Conservation (phyloP, 2,888 invertebrate species). For the Loripinus fragilis region DNA sequence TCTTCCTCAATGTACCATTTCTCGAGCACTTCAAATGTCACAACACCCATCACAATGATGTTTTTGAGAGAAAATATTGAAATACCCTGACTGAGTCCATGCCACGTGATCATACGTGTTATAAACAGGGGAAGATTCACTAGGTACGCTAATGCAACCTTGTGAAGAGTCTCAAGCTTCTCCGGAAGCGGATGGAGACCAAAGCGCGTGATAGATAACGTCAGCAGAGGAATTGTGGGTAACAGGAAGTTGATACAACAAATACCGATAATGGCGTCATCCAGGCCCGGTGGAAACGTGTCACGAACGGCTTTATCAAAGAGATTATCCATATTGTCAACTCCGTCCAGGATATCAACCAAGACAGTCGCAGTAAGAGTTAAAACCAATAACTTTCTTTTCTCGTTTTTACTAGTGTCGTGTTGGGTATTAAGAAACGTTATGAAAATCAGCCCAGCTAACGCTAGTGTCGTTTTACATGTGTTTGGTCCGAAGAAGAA, state of each 20-base stretch:
- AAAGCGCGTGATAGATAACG: slow-evolving; percentile 84
- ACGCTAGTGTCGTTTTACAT: slow-evolving; percentile 80
- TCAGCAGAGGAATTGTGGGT: slow-evolving; percentile 85
- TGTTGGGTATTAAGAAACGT: slow-evolving; percentile 85
- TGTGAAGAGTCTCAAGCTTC: slow-evolving; percentile 81
- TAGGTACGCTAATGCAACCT: slow-evolving; percentile 84
- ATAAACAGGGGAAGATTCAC: slow-evolving; percentile 86
- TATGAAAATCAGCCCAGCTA: slow-evolving; percentile 85
- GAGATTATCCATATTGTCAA: slow-evolving; percentile 85
- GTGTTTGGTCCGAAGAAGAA: slow-evolving; percentile 78
- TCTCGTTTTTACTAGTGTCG: slow-evolving; percentile 84
- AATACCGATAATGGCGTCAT: slow-evolving; percentile 84
- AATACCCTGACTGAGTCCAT: slow-evolving; percentile 84
- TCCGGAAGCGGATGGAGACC: slow-evolving; percentile 77
- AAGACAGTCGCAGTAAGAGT: slow-evolving; percentile 85
- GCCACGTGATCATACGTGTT: slow-evolving; percentile 85
- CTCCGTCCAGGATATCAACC: slow-evolving; percentile 86
- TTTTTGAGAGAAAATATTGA: slow-evolving; percentile 86
- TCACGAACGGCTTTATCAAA: slow-evolving; percentile 78
- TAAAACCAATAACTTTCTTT: slow-evolving; percentile 84
- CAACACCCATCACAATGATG: slow-evolving; percentile 84
- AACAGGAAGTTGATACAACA: slow-evolving; percentile 85
- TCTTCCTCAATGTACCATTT: slow-evolving; percentile 20
- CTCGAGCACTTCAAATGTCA: slow-evolving; percentile 78
- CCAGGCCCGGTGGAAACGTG: slow-evolving; percentile 76